Conservation (phyloP, 1,140 invertebrate species). For the Eumeta japonica region DNA sequence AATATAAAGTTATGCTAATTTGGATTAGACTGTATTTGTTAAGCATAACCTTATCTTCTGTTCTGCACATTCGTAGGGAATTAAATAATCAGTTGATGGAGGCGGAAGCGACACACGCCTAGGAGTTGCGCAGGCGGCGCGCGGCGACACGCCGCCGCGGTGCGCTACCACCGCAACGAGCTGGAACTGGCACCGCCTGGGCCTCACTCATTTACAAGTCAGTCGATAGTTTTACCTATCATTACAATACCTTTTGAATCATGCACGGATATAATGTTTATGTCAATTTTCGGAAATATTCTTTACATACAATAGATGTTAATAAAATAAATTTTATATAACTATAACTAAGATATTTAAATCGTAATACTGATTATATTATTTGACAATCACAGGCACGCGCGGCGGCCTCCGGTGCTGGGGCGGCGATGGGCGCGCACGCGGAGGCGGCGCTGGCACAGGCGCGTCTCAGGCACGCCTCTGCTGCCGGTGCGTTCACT, state of each 20-base stretch:
- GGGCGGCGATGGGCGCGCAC: slow-evolving; percentile 84
- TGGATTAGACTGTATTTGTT: too few relatives aligned
- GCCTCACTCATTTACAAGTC: slow-evolving; percentile 68
- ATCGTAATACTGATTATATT: too few relatives aligned
- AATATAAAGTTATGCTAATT: too few relatives aligned
- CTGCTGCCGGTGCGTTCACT: slow-evolving; percentile 65
- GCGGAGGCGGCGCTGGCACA: slow-evolving; percentile 85
- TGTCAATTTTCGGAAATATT: too few relatives aligned
- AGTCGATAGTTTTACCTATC: background rate
- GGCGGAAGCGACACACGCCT: slow-evolving; percentile 88
- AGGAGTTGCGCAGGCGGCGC: slow-evolving; percentile 87
- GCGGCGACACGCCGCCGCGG: slow-evolving; percentile 82
- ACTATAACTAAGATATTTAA: too few relatives aligned
- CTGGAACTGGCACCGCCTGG: slow-evolving; percentile 77
- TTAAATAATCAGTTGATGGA: slow-evolving; percentile 79
- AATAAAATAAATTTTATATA: too few relatives aligned
- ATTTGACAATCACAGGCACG: slow-evolving; percentile 67
- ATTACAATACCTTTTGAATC: too few relatives aligned
- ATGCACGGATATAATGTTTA: too few relatives aligned
- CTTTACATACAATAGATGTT: too few relatives aligned
- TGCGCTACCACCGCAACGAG: slow-evolving; percentile 86
- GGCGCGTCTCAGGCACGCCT: slow-evolving; percentile 78
- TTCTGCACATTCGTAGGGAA: slow-evolving; percentile 52
- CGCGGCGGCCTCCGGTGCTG: slow-evolving; percentile 80
- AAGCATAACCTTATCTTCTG: background rate